Conservation (phyloP, 2,888 invertebrate genomes). For the Ornithoptera priamus region DNA sequence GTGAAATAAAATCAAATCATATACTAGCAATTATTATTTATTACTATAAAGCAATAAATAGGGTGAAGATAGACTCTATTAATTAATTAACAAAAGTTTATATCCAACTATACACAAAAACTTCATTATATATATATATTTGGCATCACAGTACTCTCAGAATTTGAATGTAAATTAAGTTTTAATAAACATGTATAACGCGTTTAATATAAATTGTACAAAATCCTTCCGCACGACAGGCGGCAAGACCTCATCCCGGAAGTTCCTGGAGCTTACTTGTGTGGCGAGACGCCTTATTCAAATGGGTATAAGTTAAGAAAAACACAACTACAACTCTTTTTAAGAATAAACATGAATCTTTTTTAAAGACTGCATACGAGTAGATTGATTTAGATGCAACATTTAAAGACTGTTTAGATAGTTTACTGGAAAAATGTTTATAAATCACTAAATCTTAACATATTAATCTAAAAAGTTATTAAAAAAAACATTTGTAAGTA, state of each 20-base stretch:
- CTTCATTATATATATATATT: constrained; percentile 52
- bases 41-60: constrained; percentile 78
- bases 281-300: background rate
- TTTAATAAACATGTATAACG: constrained; percentile 42
- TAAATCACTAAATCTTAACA: constrained; percentile 7
- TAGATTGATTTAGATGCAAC: background rate
- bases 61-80: constrained; percentile 74
- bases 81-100: constrained; percentile 70
- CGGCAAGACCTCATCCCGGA: constrained; percentile 17
- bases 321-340: background rate
- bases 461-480: constrained; percentile 17
- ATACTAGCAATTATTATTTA: constrained; percentile 56
- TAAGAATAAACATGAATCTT: background rate
- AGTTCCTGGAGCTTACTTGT: constrained; percentile 1
- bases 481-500: constrained; percentile 9
- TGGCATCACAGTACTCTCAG: constrained; percentile 75
- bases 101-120: constrained; percentile 62
- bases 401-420: no score
- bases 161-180: constrained; percentile 37
- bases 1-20: constrained; percentile 5
- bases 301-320: no score
- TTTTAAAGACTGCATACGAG: constrained; percentile 8
- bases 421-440: background rate
- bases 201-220: constrained; percentile 18
- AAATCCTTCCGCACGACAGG: constrained; percentile 16